Evolutionary conservation across 2,797 vertebrate species (phyloP), one percentile per base, ranked within the genome.

Genomic region (Carduelis carduelis): DNA sequence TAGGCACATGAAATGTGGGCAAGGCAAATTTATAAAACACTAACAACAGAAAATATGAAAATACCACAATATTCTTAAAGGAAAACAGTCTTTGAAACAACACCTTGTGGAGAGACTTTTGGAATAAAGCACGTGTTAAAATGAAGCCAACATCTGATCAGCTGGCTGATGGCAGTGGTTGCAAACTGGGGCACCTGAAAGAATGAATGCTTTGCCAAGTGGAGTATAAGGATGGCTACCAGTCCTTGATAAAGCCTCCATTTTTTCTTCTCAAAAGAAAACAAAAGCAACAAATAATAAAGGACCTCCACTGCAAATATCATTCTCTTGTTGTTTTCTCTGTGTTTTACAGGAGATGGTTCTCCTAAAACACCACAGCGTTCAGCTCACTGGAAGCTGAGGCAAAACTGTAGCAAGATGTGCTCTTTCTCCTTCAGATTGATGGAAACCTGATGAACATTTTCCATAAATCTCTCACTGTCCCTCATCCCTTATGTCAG

Each of bases 151-250:
- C 3, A 14, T 17, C 28, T 88, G 55, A 89, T 81, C 77, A 61
- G 34, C 28, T 17, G 32, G 21, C 44, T 79, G 49, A 60, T 0
- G 0, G 65, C 1, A 4, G 24, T 15, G 59, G 32, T 32, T 4
- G 10, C 71, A 81, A 37, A 91, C 44, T 27, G 46, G 24, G 61
- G 32, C 1, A 2, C 75, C 65, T 75, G 65, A 72, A 80, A 23
- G 32, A 50, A 35, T 39, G 81, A 83, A 85, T 43, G 20, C 32
- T 81, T 75, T 87, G 34, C 27, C 26, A 63, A 52, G 60, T 44
- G 55, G 35, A 60, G 15, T 46, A 30, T 53, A 41, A 80, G 50
- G 55, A 47, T 5, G 41, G 43, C 44, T 83, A 71, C 23, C 27
- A 61, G 21, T 59, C 35, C 46, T 69, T 34, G 53, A 43, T 81